Evolutionary conservation across 2,797 vertebrate species (phyloP), one percentile per base, ranked within the genome.

Genomic region (Aselliscus stoliczkanus): DNA sequence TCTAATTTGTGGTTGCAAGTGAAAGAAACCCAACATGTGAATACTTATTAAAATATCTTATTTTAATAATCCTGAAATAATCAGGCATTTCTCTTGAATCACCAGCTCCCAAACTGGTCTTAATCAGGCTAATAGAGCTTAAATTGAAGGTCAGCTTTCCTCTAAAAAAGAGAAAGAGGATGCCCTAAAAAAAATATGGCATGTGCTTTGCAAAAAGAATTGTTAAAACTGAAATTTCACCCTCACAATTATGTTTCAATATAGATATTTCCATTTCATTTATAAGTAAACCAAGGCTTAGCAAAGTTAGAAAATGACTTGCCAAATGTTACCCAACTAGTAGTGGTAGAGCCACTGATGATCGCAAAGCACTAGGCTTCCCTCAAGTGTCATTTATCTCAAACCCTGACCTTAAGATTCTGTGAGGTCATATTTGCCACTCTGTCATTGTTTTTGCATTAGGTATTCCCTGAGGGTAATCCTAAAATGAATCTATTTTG

Each of bases 61-160:
- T 81, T 95, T 97, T 95, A 95, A 95, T 88, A 97, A 95, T 67
- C 37, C 62, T 69, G n/a, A 93, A 95, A 93, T 92, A 85, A 96
- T 79, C 69, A 94, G 77, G 90, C 58, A 94, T 93, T 87, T 93
- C 39, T 96, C 47, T 81, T 96, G 37, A 92, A 86, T 17, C 56
- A 90, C 44, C 39, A 95, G 34, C 44, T 92, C 73, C 86, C 62
- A 96, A 70, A 73, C 37, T 84, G 39, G 52, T 82, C 82, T 96
- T 93, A 95, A 70, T 96, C 58, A 94, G 34, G 54, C 81, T 95
- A 92, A 97, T 56, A 70, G 72, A 62, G 81, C 58, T 97, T 96
- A 97, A 97, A 94, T 90, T 93, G 96, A 96, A 97, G 90, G 96
- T 96, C 88, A 94, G 39, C n/a, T 73, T 84, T 95, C 76, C 75